Evolutionary conservation across 1,140 invertebrate genomes (phyloP).

Genomic region (Phymorhynchus buccinoides): DNA sequence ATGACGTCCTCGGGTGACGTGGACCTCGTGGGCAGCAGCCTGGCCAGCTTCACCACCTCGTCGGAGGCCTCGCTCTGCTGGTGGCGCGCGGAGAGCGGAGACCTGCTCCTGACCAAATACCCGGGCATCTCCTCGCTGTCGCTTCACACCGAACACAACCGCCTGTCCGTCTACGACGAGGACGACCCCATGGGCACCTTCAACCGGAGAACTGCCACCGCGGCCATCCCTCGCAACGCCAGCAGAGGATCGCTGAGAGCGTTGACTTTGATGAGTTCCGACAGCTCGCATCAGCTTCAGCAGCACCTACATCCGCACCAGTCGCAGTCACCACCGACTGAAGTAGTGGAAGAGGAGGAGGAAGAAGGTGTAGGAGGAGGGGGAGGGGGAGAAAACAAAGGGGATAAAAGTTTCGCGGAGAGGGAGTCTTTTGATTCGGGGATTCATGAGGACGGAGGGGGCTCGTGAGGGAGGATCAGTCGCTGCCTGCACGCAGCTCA

Average conservation of each 20-base stretch:
- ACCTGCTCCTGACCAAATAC: slow-evolving; percentile 41
- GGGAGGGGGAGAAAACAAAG: background rate
- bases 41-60: slow-evolving; percentile 48
- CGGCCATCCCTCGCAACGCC: background rate
- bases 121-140: slow-evolving; percentile 48
- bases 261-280: background rate
- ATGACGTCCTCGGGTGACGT: slow-evolving; percentile 35
- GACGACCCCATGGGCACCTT: slow-evolving; percentile 43
- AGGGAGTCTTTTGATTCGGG: slow-evolving; percentile 46
- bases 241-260: slow-evolving; percentile 4
- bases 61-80: slow-evolving; percentile 44
- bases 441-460: slow-evolving; percentile 43
- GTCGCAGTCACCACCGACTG: background rate
- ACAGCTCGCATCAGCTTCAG: background rate
- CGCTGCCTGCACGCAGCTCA: background rate
- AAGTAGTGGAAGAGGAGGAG: background rate
- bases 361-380: no score
- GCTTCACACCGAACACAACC: slow-evolving; percentile 31
- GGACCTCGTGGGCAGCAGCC: slow-evolving; percentile 38
- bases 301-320: background rate
- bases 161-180: slow-evolving; percentile 46
- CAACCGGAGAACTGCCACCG: slow-evolving; percentile 29
- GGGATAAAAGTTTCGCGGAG: slow-evolving; percentile 27
- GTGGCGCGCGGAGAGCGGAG: slow-evolving; percentile 25
- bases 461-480: slow-evolving; percentile 6